phyloP scores from a whole-genome alignment of 2,888 invertebrate species.

The Drosophila robusta region DNA sequence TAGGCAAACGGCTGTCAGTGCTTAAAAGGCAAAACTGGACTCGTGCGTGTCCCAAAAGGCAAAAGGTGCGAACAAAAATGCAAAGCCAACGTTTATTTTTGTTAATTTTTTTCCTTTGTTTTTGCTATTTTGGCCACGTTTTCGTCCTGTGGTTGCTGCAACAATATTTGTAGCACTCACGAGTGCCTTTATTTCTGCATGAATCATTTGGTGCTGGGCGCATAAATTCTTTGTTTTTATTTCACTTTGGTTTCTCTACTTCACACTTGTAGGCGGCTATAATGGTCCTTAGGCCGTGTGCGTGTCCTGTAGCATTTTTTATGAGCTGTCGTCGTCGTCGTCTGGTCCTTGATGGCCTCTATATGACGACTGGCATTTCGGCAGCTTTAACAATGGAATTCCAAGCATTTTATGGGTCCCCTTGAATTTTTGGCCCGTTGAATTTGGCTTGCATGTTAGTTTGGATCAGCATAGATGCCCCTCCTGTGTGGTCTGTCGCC shows the following conservation, averaged over 20 bases:
- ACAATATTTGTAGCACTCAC: slow-evolving; percentile 68
- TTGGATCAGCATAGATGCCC: slow-evolving; percentile 17
- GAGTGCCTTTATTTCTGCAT: slow-evolving; percentile 79
- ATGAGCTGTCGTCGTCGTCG: slow-evolving; percentile 47
- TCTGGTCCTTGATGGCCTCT: slow-evolving; percentile 20
- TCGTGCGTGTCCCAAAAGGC: slow-evolving; percentile 31
- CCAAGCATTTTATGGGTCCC: slow-evolving; percentile 53
- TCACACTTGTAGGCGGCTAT: slow-evolving; percentile 20
- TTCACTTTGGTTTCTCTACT: slow-evolving; percentile 11
- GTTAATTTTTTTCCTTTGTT: neutral
- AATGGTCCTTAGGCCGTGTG: slow-evolving; percentile 6
- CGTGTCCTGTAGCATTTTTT: slow-evolving; percentile 59
- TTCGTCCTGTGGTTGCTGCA: slow-evolving; percentile 53
- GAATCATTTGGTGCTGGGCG: slow-evolving; percentile 66
- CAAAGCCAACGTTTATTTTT: slow-evolving; percentile 21
- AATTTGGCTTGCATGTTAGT: slow-evolving; percentile 33
- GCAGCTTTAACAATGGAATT: slow-evolving; percentile 62
- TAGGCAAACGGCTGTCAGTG: slow-evolving; percentile 1
- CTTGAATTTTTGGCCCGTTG: slow-evolving; percentile 48
- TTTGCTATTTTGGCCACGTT: neutral
- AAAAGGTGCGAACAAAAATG: slow-evolving; percentile 43
- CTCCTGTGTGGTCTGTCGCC: neutral
- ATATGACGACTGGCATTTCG: slow-evolving; percentile 27
- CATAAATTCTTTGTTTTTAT: slow-evolving; percentile 64
- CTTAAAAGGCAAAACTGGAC: slow-evolving; percentile 12